Percentiles rank a stretch among this genome's conserved stretches.
These are phyloP conservation scores for Nerophis lumbriciformis DNA, from an alignment of 2,113 vertebrate genomes.

Conservation along the genomic window DNA sequence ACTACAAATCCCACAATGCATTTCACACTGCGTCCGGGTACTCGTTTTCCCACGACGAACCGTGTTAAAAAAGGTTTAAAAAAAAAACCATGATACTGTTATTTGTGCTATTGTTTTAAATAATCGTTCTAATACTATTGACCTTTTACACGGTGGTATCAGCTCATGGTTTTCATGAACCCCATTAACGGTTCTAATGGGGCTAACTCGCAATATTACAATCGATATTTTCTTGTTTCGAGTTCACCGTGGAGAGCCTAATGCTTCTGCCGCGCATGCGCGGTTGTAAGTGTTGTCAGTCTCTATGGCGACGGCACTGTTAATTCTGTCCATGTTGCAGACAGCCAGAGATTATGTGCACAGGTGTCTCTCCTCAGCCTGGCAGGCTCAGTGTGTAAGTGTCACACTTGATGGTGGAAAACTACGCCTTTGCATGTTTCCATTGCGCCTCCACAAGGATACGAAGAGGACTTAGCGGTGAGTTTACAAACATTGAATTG, in stretches of 20 bases:
- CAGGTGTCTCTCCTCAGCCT: conserved; percentile 36
- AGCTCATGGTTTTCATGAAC: not conserved
- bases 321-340: conserved; percentile 49
- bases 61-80: too few relatives aligned
- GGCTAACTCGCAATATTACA: not conserved
- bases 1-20: too few relatives aligned
- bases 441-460: conserved; percentile 1
- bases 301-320: conserved; percentile 64
- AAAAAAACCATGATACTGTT: too few relatives aligned
- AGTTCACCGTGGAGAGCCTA: not conserved
- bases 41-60: too few relatives aligned
- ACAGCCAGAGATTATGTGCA: conserved; percentile 56
- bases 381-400: conserved; percentile 4
- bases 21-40: too few relatives aligned
- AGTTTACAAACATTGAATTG: conserved; percentile 24
- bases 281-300: conserved; percentile 60
- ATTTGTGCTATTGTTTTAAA: too few relatives aligned
- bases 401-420: conserved; percentile 6
- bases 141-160: not conserved
- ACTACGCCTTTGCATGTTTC: not conserved
- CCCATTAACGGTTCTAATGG: not conserved
- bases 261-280: conserved; percentile 49
- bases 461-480: conserved; percentile 26
- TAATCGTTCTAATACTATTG: not conserved
- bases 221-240: not conserved